Base-by-base conservation (phyloP, 2,888 invertebrate genomes). In the Epinotia ramella region DNA sequence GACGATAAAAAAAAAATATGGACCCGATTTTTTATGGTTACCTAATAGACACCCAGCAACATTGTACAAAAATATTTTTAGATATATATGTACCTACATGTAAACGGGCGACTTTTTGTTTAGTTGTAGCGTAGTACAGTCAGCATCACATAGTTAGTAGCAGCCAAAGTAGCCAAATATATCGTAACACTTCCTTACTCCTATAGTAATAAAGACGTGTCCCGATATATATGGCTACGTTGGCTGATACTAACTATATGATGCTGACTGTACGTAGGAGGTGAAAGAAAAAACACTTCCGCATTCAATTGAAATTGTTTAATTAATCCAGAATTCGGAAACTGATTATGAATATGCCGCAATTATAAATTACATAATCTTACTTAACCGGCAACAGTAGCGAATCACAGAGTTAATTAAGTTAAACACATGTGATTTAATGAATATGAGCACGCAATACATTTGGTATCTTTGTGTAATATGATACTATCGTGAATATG, bases 371-470 rank as follows among this genome's bases (percentile, higher is more conserved):
- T 66, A 57, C 60, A 18, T 66, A 73, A 73, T 59, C 56, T 20
- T 62, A 71, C 13, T 44, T 65, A 65, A 40, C 40, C 40, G 24
- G 60, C 60, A 18, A 18, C 65, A 65, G 72, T 59, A 46, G 44
- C 73, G 13, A 24, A 46, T n/a, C 59, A 44, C 73, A 66, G 59
- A 46, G 65, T 24, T 66, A 65, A 73, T 73, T 73, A 73, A 24
- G 12, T 59, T 46, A 60, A 69, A 65, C 73, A 46, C 53, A 66
- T 59, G 57, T 73, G 73, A 46, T 59, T 73, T 73, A 73, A 73
- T 66, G 59, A 49, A n/a, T 24, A 24, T 20, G 60, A 18, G 46
- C 73, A 73, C 73, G 73, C 65, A 66, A 59, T 69, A 46, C 24
- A 11, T 9, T 69, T n/a, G n/a, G n/a, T n/a, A 60, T 69, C 59